phyloP scores from a whole-genome alignment of 2,797 vertebrate genomes.

The Myoxocephalus aenaeus region DNA sequence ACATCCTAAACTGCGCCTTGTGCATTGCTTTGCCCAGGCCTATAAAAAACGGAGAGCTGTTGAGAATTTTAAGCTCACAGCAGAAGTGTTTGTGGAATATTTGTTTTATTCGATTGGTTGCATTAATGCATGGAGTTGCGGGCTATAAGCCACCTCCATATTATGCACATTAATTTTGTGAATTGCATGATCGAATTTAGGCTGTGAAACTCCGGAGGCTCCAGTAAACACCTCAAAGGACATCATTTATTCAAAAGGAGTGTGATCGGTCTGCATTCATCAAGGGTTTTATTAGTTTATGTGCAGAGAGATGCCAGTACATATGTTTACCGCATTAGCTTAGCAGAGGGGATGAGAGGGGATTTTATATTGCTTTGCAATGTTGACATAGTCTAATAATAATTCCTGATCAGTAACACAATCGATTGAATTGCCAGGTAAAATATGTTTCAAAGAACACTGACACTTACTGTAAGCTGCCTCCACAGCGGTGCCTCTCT shows the following conservation, averaged over 20 bases:
- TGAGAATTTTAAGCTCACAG: slow-evolving; percentile 33
- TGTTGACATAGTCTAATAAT: slow-evolving; percentile 22
- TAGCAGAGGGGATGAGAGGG: slow-evolving; percentile 4
- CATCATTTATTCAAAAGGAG: slow-evolving; percentile 52
- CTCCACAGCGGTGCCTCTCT: neutral
- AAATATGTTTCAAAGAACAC: slow-evolving; percentile 2
- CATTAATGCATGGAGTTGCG: slow-evolving; percentile 9
- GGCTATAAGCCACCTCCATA: neutral
- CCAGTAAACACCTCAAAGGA: slow-evolving; percentile 46
- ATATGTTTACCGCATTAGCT: slow-evolving; percentile 24
- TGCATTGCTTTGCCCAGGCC: slow-evolving; percentile 38
- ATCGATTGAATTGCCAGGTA: slow-evolving; percentile 23
- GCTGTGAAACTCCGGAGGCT: slow-evolving; percentile 23
- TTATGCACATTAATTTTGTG: slow-evolving; percentile 31
- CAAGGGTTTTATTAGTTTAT: slow-evolving; percentile 53
- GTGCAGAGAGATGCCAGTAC: slow-evolving; percentile 20
- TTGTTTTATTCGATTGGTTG: slow-evolving; percentile 18
- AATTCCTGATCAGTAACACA: slow-evolving; percentile 29
- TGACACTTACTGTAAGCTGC: slow-evolving; percentile 6
- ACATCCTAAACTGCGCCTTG: slow-evolving; percentile 62
- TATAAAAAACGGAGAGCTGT: slow-evolving; percentile 40
- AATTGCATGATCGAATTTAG: slow-evolving; percentile 28
- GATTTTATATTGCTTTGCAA: slow-evolving; percentile 25
- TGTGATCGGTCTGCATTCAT: slow-evolving; percentile 40
- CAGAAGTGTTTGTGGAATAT: slow-evolving; percentile 38